Base-by-base conservation (phyloP, 2,797 vertebrate genomes). In the Labroides dimidiatus region DNA sequence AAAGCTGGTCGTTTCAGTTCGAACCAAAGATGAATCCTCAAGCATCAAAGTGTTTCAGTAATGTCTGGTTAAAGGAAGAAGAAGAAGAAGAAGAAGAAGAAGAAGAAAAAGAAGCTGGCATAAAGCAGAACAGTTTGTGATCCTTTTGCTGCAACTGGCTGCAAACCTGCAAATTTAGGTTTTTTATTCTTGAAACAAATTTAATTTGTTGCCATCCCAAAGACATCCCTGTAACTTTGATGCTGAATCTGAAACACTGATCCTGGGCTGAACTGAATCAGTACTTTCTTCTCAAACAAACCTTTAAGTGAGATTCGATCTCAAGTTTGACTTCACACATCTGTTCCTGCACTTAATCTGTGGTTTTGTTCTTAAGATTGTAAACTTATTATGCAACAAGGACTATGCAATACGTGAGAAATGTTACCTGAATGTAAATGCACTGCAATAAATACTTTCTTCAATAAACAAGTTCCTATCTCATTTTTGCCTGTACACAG, bases 381-480 rank as follows among this genome's bases (percentile, higher is more conserved):
- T 84, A 86, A 84, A 80, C 37, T 36, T 81, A 80, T 78, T 75
- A 91, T 68, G 72, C 74, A 61, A 84, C 59, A 53, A 79, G 23
- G 58, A 86, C 73, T 80, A 85, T 76, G 78, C 74, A 82, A 80
- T 67, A 73, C 49, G 66, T 68, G 65, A 37, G 42, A 69, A 82
- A 53, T 78, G 76, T 88, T 84, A 85, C 75, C 80, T 88, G 89
- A 92, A 88, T 92, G 79, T 90, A 86, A 85, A 89, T 79, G 85
- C 87, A 92, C 89, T 92, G 84, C 84, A 79, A 89, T 90, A 90
- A 93, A 92, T 36, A 65, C 50, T 73, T 65, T 69, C 53, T 68
- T 69, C 51, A 14, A 21, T 62, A 45, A 7, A 44, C 2, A 2
- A 7, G 36, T 37, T 19, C 52, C 10, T 44, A 9, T 33, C 2